These are phyloP conservation scores for Graptemys geographica DNA, from an alignment of 2,797 vertebrate species.

Conservation along the genomic window DNA sequence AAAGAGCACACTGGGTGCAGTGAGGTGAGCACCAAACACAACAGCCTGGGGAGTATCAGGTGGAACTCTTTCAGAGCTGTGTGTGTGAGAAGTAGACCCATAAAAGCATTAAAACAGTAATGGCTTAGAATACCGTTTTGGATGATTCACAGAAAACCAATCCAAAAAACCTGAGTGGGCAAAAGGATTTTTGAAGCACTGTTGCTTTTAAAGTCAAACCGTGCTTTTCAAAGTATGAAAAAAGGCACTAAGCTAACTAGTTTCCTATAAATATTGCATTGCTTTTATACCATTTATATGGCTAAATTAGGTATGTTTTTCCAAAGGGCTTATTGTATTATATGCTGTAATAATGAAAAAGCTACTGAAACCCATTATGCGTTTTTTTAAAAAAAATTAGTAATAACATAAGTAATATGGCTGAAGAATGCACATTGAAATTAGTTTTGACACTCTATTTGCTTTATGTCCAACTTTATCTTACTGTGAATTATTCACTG, in stretches of 20 bases:
- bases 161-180: neutral
- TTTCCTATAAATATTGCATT: conserved; percentile 11
- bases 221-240: conserved; percentile 7
- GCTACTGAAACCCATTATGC: conserved; percentile 66
- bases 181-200: conserved; percentile 17
- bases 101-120: neutral
- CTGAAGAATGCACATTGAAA: conserved; percentile 92
- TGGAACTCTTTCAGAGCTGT: neutral
- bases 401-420: conserved; percentile 86
- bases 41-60: neutral
- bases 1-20: neutral
- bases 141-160: neutral
- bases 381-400: conserved; percentile 72
- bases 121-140: neutral
- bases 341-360: conserved; percentile 69
- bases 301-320: conserved; percentile 58
- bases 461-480: conserved; percentile 92
- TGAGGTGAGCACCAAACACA: neutral
- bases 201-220: neutral
- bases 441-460: conserved; percentile 95
- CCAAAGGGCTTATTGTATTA: conserved; percentile 52
- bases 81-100: neutral
- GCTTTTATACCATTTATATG: conserved; percentile 17
- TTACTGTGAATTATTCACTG: conserved; percentile 92
- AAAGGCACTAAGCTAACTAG: neutral